Base-by-base conservation (phyloP, 2,797 vertebrate species). In the Myotis planiceps region DNA sequence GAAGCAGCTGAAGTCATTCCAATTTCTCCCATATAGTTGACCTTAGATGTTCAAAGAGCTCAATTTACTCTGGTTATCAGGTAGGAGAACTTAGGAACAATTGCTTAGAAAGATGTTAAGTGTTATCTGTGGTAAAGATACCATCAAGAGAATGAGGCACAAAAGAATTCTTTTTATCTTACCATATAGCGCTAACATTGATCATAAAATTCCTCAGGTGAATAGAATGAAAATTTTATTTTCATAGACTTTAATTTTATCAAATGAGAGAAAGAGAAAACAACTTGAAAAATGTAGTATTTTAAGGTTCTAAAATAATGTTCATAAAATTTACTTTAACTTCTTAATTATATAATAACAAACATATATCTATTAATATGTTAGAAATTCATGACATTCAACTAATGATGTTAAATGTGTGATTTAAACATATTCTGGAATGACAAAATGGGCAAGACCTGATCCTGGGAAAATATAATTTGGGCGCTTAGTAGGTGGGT, bases 81-180 rank as follows among this genome's bases (percentile, higher is more conserved):
- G 63, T 76, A 95, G 53, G 71, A 84, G 27, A 85, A 79, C 32
- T 63, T 3, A 85, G 32, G 6, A 51, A 71, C 84, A 23, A 63
- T 32, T 84, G 39, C 58, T 75, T 65, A 80, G 34, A 47, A 88
- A 80, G 86, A 90, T 88, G 16, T 25, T 86, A 55, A 29, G 7
- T 93, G 12, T 97, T 97, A 98, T 97, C 95, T 92, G 88, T 94
- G 84, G 92, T 96, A 92, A 97, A 95, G 29, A 15, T 39, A 80
- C 39, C 21, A 69, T 76, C 18, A 88, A 92, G 74, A 93, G 53
- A 74, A 88, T 9, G 29, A 78, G 95, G 82, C 79, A 65, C 88
- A 81, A 76, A 97, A 94, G 83, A 92, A 45, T 63, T 25, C n/a
- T 76, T 92, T 97, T 95, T 93, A 78, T 92, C 96, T 95, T 96